These are phyloP conservation scores for Brotogeris chrysoptera DNA, from an alignment of 2,797 vertebrate genomes.

Conservation along the genomic window DNA sequence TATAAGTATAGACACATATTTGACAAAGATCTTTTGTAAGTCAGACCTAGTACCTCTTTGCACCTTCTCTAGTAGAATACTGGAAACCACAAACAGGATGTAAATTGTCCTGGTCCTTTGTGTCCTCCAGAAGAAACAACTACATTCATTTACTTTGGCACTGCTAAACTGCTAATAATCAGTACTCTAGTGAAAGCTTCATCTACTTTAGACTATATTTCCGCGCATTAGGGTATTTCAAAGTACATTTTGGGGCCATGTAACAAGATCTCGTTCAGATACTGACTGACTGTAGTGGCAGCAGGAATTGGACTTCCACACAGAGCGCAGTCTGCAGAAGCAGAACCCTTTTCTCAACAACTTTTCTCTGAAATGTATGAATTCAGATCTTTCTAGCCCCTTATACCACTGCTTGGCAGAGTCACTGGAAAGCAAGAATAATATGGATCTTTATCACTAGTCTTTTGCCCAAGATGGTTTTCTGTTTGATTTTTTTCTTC, in stretches of 20 bases:
- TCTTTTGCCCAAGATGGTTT: neutral
- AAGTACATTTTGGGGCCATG: neutral
- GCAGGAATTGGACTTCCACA: neutral
- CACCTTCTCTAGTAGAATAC: neutral
- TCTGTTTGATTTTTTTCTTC: neutral
- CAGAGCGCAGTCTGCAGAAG: neutral
- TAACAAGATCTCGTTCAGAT: neutral
- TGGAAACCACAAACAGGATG: neutral
- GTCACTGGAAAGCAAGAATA: neutral
- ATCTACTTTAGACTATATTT: neutral
- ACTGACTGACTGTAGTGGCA: neutral
- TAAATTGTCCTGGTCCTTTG: neutral
- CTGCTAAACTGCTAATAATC: neutral
- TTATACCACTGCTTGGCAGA: neutral
- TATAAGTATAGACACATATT: conserved; percentile 1
- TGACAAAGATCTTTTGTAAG: neutral
- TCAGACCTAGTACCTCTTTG: neutral
- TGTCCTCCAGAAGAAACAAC: neutral
- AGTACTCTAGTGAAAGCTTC: neutral
- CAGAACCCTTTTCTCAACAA: neutral
- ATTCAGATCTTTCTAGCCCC: neutral
- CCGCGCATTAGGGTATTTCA: neutral
- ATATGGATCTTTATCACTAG: neutral
- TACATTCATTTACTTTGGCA: neutral
- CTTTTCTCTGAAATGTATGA: neutral